A percentile compares a stretch with the other conserved stretches of the same genome.
These are phyloP conservation scores for Crotophaga sulcirostris DNA, from an alignment of 2,113 vertebrate genomes.

Conservation along the genomic window DNA sequence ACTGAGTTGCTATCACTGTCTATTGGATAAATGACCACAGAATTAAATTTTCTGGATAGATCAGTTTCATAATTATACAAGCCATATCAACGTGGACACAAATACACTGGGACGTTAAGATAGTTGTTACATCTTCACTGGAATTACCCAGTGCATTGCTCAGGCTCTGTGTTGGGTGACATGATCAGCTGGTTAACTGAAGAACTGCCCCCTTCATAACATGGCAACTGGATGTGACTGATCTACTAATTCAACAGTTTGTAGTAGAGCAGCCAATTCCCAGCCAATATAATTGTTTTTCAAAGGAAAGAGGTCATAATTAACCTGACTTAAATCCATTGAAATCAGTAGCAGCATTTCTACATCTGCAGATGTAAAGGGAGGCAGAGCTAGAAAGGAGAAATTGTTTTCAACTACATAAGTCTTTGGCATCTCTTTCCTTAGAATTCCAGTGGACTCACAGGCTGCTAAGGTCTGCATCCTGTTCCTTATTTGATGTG, in stretches of 20 bases:
- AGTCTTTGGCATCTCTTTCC: not conserved
- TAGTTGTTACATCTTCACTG: not conserved
- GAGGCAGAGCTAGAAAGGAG: not conserved
- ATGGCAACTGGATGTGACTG: not conserved
- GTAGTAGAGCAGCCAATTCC: not conserved
- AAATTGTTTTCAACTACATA: not conserved
- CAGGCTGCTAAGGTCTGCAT: not conserved
- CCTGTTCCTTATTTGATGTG: not conserved
- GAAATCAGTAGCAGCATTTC: not conserved
- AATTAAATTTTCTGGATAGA: not conserved
- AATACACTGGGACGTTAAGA: not conserved
- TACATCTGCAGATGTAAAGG: not conserved
- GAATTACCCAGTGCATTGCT: not conserved
- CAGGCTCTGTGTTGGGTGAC: not conserved
- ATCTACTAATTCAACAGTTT: not conserved
- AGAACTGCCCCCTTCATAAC: not conserved
- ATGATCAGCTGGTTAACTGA: not conserved
- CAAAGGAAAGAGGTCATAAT: not conserved
- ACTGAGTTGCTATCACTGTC: not conserved
- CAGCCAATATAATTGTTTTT: not conserved
- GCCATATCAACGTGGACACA: not conserved
- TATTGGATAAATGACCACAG: not conserved
- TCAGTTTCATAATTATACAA: not conserved
- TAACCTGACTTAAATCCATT: not conserved
- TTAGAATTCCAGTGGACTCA: not conserved